A percentile compares a stretch with the other conserved stretches of the same genome.
phyloP scores from a whole-genome alignment of 2,113 vertebrate genomes.

The Pagrus major region DNA sequence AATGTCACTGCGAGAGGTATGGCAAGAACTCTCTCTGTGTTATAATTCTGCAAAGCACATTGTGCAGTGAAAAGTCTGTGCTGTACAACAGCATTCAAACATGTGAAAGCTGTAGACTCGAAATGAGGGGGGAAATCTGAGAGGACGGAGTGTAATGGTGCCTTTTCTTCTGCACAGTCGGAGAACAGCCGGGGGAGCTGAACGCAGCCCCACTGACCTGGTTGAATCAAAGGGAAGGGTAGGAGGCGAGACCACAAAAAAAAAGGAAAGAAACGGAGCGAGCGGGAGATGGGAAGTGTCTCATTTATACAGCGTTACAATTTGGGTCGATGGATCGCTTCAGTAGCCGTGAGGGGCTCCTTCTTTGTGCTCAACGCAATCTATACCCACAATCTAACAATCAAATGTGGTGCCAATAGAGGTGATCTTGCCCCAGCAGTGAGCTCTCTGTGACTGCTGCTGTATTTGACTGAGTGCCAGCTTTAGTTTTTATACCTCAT shows the following conservation, averaged over 20 bases:
- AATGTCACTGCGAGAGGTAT: constrained; percentile 45
- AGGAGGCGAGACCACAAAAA: constrained; percentile 28
- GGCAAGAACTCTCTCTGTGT: constrained; percentile 1
- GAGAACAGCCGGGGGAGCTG: constrained; percentile 56
- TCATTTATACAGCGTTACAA: constrained; percentile 55
- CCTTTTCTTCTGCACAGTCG: constrained; percentile 47
- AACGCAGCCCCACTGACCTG: constrained; percentile 61
- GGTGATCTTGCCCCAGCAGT: constrained; percentile 39
- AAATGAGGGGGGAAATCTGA: constrained; percentile 24
- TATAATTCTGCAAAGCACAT: constrained; percentile 44
- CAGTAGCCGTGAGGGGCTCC: constrained; percentile 58
- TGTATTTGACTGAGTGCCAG: constrained; percentile 74
- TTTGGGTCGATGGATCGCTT: constrained; percentile 62
- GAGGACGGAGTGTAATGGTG: constrained; percentile 41
- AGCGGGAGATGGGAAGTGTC: constrained; percentile 53
- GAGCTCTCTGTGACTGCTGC: constrained; percentile 47
- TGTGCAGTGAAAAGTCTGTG: constrained; percentile 11
- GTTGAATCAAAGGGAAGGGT: constrained; percentile 59
- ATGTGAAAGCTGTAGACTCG: constrained; percentile 29
- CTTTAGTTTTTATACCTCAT: constrained; percentile 80
- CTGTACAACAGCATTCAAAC: constrained; percentile 28
- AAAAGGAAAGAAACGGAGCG: constrained; percentile 21
- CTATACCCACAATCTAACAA: constrained; percentile 62
- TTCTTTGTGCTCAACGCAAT: constrained; percentile 55
- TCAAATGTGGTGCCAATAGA: constrained; percentile 63